Evolutionary conservation across 2,888 invertebrate genomes (phyloP), one percentile per base, ranked within the genome.

Genomic region (Synanthedon tipuliformis): DNA sequence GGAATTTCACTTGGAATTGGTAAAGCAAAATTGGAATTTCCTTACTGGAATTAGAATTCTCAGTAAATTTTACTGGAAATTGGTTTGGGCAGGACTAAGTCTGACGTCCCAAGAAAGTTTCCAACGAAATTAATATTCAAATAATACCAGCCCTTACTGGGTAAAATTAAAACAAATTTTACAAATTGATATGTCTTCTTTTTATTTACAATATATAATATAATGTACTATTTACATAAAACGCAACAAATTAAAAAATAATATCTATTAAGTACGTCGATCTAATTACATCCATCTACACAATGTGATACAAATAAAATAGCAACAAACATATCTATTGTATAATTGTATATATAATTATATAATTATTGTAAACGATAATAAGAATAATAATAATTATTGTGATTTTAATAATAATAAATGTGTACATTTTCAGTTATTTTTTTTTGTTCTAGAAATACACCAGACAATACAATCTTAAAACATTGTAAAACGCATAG

Each of bases 161-260:
- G 45, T 13, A 45, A 55, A 54, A 65, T 71, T 70, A 66, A 69
- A 75, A 75, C 73, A 63, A 61, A 54, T 41, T 56, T 57, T 81
- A 85, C 78, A 86, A 86, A 85, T 78, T 86, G 86, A 86, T 86
- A 86, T 86, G 86, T 86, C 83, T 85, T 75, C 77, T 81, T 85
- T 34, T 85, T 84, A 85, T 85, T 85, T 80, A 83, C 83, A 81
- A 68, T 79, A 83, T 73, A 79, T 82, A 81, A 68, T 79, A 15
- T 67, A 70, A 66, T 77, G 75, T 76, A 75, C 72, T 83, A 85
- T 85, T 78, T 84, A 86, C 59, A 58, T 53, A 53, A 57, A 57
- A 56, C 55, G 69, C 68, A 73, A 75, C 71, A 63, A 68, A 73
- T 69, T 66, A 68, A 52, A 55, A 56, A 53, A 34, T 40, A 34